Evolutionary conservation across 2,113 vertebrate species (phyloP).

Genomic region (Crotalus viridis): DNA sequence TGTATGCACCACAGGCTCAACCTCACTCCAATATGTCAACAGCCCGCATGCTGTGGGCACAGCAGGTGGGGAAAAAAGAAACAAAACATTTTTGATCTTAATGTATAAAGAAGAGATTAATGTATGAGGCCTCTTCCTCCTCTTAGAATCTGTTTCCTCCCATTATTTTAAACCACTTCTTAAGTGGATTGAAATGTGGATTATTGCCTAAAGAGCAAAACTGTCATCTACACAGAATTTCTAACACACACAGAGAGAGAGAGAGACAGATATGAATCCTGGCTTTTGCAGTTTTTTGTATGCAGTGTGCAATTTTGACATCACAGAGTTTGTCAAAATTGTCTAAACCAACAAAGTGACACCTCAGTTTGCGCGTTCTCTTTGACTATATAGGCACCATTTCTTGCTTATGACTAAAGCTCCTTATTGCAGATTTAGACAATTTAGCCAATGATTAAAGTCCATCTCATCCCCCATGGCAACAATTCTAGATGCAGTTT

Average conservation of each 20-base stretch:
- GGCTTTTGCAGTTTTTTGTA: not conserved
- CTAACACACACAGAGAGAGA: not conserved
- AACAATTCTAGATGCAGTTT: not conserved
- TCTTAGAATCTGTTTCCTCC: not conserved
- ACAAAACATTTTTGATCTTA: constrained; percentile 10
- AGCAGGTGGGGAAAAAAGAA: not conserved
- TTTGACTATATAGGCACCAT: not conserved
- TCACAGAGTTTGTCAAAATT: not conserved
- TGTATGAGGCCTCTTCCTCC: not conserved
- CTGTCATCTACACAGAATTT: not conserved
- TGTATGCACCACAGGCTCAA: not conserved
- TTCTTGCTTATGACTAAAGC: not conserved
- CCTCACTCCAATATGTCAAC: not conserved
- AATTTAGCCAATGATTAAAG: not conserved
- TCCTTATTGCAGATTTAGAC: not conserved
- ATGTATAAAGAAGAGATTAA: not conserved
- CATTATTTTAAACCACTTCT: not conserved
- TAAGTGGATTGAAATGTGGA: constrained; percentile 4
- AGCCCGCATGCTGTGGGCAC: not conserved
- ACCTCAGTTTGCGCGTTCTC: fast-evolving
- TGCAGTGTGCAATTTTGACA: not conserved
- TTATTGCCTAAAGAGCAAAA: constrained; percentile 9
- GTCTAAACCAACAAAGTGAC: not conserved
- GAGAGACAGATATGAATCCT: not conserved
- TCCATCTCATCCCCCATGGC: not conserved